A percentile compares a stretch with the other conserved stretches of the same genome.
phyloP scores from a whole-genome alignment of 2,888 invertebrate genomes.

The Sphecodes monilicornis region DNA sequence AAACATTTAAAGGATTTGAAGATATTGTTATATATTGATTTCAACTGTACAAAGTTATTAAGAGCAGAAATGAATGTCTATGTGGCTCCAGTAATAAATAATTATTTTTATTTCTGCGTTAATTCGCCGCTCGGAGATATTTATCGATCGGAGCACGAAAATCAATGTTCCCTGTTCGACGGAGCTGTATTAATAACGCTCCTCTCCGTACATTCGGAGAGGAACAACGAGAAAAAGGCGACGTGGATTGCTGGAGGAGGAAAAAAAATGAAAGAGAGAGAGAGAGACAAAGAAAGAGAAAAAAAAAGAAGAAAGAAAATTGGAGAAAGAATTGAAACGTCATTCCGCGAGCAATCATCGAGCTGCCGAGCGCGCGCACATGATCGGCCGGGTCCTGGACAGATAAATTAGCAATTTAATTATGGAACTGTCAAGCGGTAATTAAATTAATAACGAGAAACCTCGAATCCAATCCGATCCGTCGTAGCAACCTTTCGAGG shows the following conservation, averaged over 20 bases:
- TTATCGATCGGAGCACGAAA: background rate
- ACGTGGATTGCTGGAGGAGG: constrained; percentile 3
- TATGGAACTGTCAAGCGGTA: constrained; percentile 83
- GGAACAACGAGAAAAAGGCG: constrained; percentile 42
- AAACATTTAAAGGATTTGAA: no score
- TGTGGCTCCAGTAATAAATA: no score
- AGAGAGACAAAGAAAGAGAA: background rate
- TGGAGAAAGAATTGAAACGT: constrained; percentile 80
- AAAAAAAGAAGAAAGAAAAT: constrained; percentile 56
- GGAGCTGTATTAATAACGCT: constrained; percentile 40
- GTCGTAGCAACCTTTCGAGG: constrained; percentile 79
- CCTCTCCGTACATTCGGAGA: constrained; percentile 22
- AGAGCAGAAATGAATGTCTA: no score
- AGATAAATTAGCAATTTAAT: constrained; percentile 84
- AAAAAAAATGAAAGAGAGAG: constrained; percentile 25
- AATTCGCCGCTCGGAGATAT: background rate
- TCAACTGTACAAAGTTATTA: no score
- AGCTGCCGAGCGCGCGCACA: constrained; percentile 64
- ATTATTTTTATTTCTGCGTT: background rate
- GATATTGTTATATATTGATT: no score
- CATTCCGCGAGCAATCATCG: constrained; percentile 78
- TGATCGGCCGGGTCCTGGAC: constrained; percentile 78
- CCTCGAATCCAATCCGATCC: constrained; percentile 80
- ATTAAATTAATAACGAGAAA: constrained; percentile 84
- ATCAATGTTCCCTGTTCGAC: background rate